Percentiles rank a stretch among this genome's conserved stretches.
phyloP scores from a whole-genome alignment of 2,888 invertebrate genomes.

The Synergus japonicus region DNA sequence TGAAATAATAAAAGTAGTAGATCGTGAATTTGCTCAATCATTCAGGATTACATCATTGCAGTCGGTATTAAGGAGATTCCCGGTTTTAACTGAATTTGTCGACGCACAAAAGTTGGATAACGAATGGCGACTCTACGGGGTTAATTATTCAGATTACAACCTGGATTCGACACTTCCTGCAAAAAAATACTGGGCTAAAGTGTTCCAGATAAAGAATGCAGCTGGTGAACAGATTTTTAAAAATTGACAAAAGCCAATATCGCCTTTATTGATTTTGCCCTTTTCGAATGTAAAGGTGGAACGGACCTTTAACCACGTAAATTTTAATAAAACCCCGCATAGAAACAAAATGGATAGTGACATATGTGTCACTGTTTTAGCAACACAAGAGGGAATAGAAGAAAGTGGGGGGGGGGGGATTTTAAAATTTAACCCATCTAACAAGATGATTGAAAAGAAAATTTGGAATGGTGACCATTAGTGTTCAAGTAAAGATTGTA shows the following conservation, averaged over 20 bases:
- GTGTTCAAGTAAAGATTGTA: not conserved
- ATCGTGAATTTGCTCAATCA: not conserved
- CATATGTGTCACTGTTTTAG: constrained; percentile 50
- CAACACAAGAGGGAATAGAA: constrained; percentile 49
- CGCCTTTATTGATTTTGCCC: constrained; percentile 59
- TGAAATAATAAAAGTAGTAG: not conserved
- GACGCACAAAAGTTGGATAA: not conserved
- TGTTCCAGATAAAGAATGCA: constrained; percentile 1
- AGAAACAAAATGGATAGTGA: constrained; percentile 48
- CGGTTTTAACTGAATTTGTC: not conserved
- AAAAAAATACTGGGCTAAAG: constrained; percentile 41
- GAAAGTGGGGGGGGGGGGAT: constrained; percentile 47
- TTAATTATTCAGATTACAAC: not conserved
- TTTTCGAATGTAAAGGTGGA: no score
- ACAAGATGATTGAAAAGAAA: constrained; percentile 44
- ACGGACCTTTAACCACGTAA: constrained; percentile 53
- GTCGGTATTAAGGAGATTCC: not conserved
- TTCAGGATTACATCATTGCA: not conserved
- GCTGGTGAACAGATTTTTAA: constrained; percentile 25
- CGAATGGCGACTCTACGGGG: not conserved
- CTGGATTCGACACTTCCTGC: constrained; percentile 31
- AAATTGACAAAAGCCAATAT: constrained; percentile 35
- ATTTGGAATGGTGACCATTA: not conserved
- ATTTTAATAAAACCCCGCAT: not conserved
- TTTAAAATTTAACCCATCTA: constrained; percentile 50